phyloP scores from a whole-genome alignment of 2,888 invertebrate species.

The Caenorhabditis imperialis region DNA sequence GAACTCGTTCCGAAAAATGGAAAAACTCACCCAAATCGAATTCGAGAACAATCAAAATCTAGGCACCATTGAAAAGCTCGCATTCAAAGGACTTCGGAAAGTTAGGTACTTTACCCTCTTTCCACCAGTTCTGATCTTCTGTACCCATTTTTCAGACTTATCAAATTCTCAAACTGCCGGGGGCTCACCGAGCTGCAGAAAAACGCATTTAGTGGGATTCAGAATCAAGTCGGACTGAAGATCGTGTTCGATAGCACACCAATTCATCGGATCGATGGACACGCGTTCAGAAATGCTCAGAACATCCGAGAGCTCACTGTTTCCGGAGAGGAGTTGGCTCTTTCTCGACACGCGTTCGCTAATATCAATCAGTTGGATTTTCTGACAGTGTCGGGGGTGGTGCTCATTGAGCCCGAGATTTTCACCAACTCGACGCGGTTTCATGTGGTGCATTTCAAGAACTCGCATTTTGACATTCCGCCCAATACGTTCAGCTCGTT shows the following conservation, averaged over 20 bases:
- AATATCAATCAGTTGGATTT: conserved; percentile 63
- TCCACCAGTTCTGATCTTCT: too few species aligned
- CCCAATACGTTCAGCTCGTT: conserved; percentile 51
- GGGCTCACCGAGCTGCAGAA: conserved; percentile 55
- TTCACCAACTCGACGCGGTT: conserved; percentile 63
- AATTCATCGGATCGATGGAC: conserved; percentile 58
- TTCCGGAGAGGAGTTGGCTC: conserved; percentile 57
- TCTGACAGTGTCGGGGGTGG: conserved; percentile 58
- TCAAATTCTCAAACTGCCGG: conserved; percentile 46
- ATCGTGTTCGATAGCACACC: conserved; percentile 59
- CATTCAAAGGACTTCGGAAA: conserved; percentile 58
- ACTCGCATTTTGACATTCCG: conserved; percentile 60
- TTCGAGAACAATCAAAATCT: conserved; percentile 55
- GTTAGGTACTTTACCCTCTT: too few species aligned
- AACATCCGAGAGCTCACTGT: conserved; percentile 61
- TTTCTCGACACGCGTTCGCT: conserved; percentile 56
- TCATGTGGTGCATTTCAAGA: conserved; percentile 58
- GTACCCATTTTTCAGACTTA: conserved; percentile 42
- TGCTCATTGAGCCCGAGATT: conserved; percentile 60
- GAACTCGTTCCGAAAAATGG: conserved; percentile 61
- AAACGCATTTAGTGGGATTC: conserved; percentile 58
- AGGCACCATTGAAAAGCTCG: conserved; percentile 59
- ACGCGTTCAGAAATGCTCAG: conserved; percentile 59
- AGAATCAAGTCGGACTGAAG: conserved; percentile 57
- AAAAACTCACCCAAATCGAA: conserved; percentile 45